phyloP scores from a whole-genome alignment of 2,888 invertebrate genomes.

The Philopedon plagiatum region DNA sequence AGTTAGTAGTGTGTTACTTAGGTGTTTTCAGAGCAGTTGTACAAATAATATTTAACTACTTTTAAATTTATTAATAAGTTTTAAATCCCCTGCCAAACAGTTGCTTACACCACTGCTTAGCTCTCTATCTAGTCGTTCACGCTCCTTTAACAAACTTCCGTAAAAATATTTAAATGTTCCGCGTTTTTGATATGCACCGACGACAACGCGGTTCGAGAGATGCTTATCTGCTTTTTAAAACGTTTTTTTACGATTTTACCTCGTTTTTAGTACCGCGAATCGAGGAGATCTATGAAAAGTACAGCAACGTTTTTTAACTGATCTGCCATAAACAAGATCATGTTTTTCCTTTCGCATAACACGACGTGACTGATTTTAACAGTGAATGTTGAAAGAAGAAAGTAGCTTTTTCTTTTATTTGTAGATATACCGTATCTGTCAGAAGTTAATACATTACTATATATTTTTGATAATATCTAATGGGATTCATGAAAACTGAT shows the following conservation, averaged over 20 bases:
- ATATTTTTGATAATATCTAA: too few species aligned
- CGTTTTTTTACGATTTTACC: conserved; percentile 4
- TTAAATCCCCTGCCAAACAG: too few species aligned
- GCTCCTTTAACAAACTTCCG: conserved; percentile 60
- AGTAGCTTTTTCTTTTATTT: too few species aligned
- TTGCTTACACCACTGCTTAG: conserved; percentile 20
- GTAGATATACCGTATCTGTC: too few species aligned
- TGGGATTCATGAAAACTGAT: too few species aligned
- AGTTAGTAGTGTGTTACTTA: too few species aligned
- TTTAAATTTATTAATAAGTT: too few species aligned
- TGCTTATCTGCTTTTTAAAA: conserved; percentile 20
- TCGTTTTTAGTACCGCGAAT: conserved; percentile 4
- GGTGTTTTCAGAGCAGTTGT: too few species aligned
- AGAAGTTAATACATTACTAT: too few species aligned
- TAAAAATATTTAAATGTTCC: conserved; percentile 61
- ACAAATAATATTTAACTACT: too few species aligned
- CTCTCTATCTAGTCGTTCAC: conserved; percentile 57
- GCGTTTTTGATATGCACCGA: conserved; percentile 59
- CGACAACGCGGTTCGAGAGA: conserved; percentile 28
- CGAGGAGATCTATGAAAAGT: not conserved
- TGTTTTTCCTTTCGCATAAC: conserved; percentile 12
- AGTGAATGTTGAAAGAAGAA: too few species aligned
- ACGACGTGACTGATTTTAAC: conserved; percentile 15
- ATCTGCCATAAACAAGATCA: not conserved
- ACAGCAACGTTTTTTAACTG: not conserved